Conservation (phyloP, 1,140 invertebrate genomes). For the Venustaconcha ellipsiformis region DNA sequence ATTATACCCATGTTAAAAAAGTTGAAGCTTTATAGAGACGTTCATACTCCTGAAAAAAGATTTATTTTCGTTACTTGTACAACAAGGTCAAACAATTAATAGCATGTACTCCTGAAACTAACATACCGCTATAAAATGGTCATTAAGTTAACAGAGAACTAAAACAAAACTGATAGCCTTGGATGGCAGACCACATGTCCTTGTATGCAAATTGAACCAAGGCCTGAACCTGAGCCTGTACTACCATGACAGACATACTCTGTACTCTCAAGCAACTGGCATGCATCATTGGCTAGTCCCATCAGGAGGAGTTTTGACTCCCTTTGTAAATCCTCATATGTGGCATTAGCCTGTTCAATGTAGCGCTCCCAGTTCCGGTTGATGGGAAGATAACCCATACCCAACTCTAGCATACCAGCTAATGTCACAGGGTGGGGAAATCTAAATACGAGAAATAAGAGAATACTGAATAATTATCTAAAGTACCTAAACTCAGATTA, state of each 20-base stretch:
- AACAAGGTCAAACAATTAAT: too few relatives aligned
- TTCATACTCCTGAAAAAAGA: too few relatives aligned
- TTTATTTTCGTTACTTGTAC: too few relatives aligned
- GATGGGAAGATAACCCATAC: constrained; percentile 88
- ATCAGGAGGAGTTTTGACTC: constrained; percentile 86
- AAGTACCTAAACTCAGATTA: too few relatives aligned
- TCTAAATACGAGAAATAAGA: constrained; percentile 50
- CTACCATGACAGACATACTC: constrained; percentile 58
- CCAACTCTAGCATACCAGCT: constrained; percentile 96
- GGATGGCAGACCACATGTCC: not conserved
- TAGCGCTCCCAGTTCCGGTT: constrained; percentile 89
- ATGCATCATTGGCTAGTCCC: constrained; percentile 86
- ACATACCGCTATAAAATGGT: too few relatives aligned
- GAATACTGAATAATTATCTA: too few relatives aligned
- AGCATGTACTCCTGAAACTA: too few relatives aligned
- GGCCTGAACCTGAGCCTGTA: not conserved
- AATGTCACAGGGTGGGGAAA: constrained; percentile 97
- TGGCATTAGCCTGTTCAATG: constrained; percentile 83
- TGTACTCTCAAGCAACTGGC: constrained; percentile 80
- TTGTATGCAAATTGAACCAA: not conserved
- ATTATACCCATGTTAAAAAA: too few relatives aligned
- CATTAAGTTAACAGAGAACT: too few relatives aligned
- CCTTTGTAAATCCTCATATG: constrained; percentile 86
- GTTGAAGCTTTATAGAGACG: too few relatives aligned
- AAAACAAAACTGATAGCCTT: not conserved